A percentile compares a stretch with the other conserved stretches of the same genome.
phyloP scores from a whole-genome alignment of 2,113 vertebrate species.

The Ophthalmolycus amberensis region DNA sequence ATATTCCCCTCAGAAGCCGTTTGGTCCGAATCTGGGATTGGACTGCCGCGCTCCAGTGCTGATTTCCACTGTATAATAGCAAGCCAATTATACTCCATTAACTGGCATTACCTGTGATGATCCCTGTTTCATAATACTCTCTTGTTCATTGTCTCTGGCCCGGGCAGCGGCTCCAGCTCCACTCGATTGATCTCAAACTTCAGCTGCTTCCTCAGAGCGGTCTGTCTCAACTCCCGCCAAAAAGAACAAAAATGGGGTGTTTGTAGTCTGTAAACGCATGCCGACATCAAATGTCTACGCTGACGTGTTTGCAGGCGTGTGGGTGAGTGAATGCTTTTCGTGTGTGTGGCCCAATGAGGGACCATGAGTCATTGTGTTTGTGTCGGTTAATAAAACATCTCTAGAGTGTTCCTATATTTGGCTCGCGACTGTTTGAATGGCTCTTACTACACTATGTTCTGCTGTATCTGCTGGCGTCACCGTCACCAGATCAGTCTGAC shows the following conservation, averaged over 20 bases:
- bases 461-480: constrained; percentile 6
- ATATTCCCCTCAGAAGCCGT: constrained; percentile 8
- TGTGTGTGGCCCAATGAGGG: not conserved
- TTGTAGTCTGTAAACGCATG: constrained; percentile 47
- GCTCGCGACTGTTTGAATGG: not conserved
- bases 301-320: constrained; percentile 9
- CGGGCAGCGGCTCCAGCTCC: constrained; percentile 9
- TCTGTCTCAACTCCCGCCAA: constrained; percentile 29
- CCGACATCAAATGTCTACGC: constrained; percentile 19
- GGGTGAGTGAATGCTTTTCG: not conserved
- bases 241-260: constrained; percentile 5
- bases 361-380: constrained; percentile 32
- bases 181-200: constrained; percentile 45
- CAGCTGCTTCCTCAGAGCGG: constrained; percentile 28
- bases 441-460: not conserved
- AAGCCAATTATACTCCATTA: constrained; percentile 63
- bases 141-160: constrained; percentile 61
- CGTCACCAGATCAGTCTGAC: constrained; percentile 31
- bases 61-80: constrained; percentile 57
- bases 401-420: not conserved
- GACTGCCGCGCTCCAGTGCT: constrained; percentile 34
- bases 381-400: not conserved
- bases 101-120: constrained; percentile 64
- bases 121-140: constrained; percentile 44
- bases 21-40: constrained; percentile 35